Base-by-base conservation (phyloP, 2,113 vertebrate species). In the Cisticola juncidis region DNA sequence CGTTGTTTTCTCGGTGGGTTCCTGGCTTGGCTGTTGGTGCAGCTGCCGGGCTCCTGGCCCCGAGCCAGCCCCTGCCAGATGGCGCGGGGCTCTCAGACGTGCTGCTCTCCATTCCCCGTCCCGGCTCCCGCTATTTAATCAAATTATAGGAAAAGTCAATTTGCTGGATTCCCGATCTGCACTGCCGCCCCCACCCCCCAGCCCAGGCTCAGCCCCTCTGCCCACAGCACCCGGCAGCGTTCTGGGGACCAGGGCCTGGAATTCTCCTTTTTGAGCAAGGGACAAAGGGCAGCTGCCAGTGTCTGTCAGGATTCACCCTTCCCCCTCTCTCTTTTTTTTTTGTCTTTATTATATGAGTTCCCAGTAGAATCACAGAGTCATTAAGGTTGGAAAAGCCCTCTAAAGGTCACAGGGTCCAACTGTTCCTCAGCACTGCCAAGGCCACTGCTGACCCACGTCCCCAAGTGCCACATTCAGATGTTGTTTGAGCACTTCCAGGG, bases 61-160 rank as follows among this genome's bases (percentile, higher is more conserved):
- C 78, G 92, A 92, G 99, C 99, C 98, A 98, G 98, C 97, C 97
- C 97, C 98, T 98, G 98, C 98, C 98, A 99, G 98, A 99, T 99
- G 99, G 99, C 93, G 98, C 94, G 80, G 97, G 89, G 93, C 99
- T 98, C 96, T 98, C 98, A 98, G 98, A 98, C 97, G 97, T 97
- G 98, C 98, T 98, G 97, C 98, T 94, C 98, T 98, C 98, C 96
- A 97, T 98, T 98, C 98, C 98, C 98, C 96, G 97, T 92, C 95
- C 97, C 96, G 91, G 98, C 98, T 98, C 98, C 98, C 95, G 97
- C 98, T 95, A 98, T 98, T 98, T 98, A 99, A 98, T 99, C 98
- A 98, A 98, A 98, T 98, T 99, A 99, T 98, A 98, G 98, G 97
- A 98, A 97, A 98, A 98, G 98, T 98, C 98, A 96, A 94, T 98